These are phyloP conservation scores for Xiphorhynchus erythropygius DNA, from an alignment of 2,797 vertebrate genomes.

Conservation along the genomic window DNA sequence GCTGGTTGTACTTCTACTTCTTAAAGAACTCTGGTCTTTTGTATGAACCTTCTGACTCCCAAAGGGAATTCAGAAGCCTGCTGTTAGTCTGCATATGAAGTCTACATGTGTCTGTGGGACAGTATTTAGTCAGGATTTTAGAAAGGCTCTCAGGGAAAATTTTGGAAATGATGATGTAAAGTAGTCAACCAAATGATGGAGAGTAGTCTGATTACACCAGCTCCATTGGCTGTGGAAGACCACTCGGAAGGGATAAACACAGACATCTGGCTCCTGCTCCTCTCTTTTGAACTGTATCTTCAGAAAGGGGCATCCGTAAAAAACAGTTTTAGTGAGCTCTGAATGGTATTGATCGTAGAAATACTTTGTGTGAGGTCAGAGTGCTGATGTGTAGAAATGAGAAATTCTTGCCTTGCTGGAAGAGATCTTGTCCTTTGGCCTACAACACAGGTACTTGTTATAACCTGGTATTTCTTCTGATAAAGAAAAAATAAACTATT, in stretches of 20 bases:
- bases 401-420: neutral
- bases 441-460: conserved; percentile 16
- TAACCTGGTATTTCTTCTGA: conserved; percentile 18
- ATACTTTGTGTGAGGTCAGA: neutral
- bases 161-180: neutral
- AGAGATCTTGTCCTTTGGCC: neutral
- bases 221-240: neutral
- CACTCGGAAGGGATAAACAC: neutral
- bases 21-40: neutral
- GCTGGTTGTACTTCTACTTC: neutral
- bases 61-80: neutral
- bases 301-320: neutral
- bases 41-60: neutral
- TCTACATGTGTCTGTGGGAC: neutral
- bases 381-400: neutral
- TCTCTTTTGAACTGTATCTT: neutral
- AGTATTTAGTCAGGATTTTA: neutral
- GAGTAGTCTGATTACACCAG: neutral
- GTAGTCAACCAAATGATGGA: neutral
- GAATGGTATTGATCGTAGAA: neutral
- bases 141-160: neutral
- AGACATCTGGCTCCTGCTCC: neutral
- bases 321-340: neutral
- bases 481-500: conserved; percentile 6
- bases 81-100: rapidly evolving